A percentile compares a stretch with the other conserved stretches of the same genome.
phyloP scores from a whole-genome alignment of 2,113 vertebrate genomes.

The Burhinus oedicnemus region DNA sequence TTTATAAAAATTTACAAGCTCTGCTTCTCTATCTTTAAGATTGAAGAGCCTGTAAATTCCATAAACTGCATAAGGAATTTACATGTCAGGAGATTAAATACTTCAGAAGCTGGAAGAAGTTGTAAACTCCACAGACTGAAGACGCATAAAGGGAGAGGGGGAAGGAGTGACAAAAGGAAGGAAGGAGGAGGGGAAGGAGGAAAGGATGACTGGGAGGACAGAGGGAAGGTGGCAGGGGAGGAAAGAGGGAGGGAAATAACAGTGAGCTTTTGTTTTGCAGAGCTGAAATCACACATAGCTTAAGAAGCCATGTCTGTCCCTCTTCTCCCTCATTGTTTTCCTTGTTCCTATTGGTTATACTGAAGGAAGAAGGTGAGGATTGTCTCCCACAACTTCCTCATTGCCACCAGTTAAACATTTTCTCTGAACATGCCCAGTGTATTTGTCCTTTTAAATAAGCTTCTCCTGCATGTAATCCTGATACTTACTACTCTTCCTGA shows the following conservation, averaged over 20 bases:
- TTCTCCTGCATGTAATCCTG: neutral
- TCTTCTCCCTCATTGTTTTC: neutral
- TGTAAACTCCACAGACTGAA: neutral
- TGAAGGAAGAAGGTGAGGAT: neutral
- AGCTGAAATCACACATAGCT: neutral
- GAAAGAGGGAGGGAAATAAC: neutral
- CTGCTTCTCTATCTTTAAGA: neutral
- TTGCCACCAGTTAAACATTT: neutral
- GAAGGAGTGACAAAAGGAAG: neutral
- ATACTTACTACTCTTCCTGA: neutral
- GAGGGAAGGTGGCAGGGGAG: neutral
- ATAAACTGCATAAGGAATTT: neutral
- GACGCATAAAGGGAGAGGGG: neutral
- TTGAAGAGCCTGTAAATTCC: neutral
- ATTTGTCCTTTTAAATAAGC: neutral
- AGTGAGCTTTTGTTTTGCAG: neutral
- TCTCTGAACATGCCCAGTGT: neutral
- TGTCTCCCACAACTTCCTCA: neutral
- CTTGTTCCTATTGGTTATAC: neutral
- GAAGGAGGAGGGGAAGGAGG: neutral
- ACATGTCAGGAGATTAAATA: neutral
- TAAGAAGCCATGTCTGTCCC: neutral
- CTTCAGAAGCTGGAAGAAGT: neutral
- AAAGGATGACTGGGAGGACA: neutral
- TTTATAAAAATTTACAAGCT: slow-evolving; percentile 19